Percentiles rank a stretch among this genome's conserved stretches.
Conservation (phyloP, 2,113 vertebrate species). For the Scartelaos histophorus region DNA sequence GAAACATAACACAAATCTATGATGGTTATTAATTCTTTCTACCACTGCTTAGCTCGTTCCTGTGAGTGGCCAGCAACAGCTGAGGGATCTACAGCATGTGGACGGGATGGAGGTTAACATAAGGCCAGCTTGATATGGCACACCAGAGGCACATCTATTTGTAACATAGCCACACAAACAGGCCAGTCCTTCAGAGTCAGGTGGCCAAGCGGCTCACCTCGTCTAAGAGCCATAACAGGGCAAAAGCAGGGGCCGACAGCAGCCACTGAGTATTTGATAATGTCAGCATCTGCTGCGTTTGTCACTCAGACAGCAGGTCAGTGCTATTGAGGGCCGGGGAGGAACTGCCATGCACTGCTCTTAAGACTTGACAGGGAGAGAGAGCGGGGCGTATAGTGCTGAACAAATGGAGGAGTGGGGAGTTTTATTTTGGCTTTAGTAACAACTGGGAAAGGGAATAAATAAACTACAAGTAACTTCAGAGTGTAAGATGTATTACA, state of each 20-base stretch:
- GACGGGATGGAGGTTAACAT: constrained; percentile 67
- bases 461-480: neutral
- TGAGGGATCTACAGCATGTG: constrained; percentile 60
- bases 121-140: constrained; percentile 67
- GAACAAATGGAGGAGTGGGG: neutral
- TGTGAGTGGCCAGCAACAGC: constrained; percentile 59
- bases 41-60: constrained; percentile 39
- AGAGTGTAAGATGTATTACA: neutral
- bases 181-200: constrained; percentile 62
- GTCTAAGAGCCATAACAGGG: constrained; percentile 94
- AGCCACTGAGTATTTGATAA: constrained; percentile 90
- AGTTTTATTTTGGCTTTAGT: constrained; percentile 7
- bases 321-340: constrained; percentile 56
- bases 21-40: constrained; percentile 50
- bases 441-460: neutral
- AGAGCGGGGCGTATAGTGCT: constrained; percentile 7
- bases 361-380: constrained; percentile 36
- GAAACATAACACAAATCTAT: constrained; percentile 27
- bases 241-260: constrained; percentile 81
- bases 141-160: constrained; percentile 72
- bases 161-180: constrained; percentile 62
- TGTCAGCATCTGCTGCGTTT: constrained; percentile 98
- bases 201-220: constrained; percentile 78
- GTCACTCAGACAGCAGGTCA: constrained; percentile 85
- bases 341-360: constrained; percentile 42